Base-by-base conservation (phyloP, 1,140 invertebrate genomes). In the Pseudomyrmex dendroicus region DNA sequence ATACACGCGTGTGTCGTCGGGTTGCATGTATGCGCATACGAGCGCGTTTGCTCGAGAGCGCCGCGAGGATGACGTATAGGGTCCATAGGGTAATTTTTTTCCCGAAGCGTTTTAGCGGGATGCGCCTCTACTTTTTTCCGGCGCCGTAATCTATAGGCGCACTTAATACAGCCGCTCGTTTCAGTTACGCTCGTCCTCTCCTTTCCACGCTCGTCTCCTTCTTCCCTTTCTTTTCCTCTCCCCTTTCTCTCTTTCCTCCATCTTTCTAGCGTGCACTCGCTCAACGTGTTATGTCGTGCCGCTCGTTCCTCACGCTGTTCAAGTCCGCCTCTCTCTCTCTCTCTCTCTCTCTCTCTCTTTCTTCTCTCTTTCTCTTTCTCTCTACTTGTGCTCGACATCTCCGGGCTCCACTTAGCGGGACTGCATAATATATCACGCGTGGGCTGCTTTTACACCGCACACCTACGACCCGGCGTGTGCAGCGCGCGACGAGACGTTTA, bases 81-180 rank as follows among this genome's bases (percentile, higher is more conserved):
- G 83, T 80, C 80, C 89, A 87, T 67, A 80, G 88, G 73, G 78
- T 91, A 85, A 91, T 91, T 92, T 92, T 92, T 93, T 90, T 83
- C 73, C 86, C 63, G 74, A 76, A 82, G 78, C 89, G 86, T 93
- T 93, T 93, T 93, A 93, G 89, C 92, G 91, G 85, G 89, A 83
- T 89, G 56, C 61, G 83, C 82, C 89, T 84, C 77, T 82, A 89
- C 85, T 91, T 92, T 91, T 92, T 86, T 84, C 84, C 54, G 44
- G 82, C 35, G 9, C 78, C 10, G 89, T 94, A 93, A 94, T 94
- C 93, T 94, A 94, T 94, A 91, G 92, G 87, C 92, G 91, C 93
- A 94, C 93, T 94, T 94, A 94, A 93, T 93, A 92, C 93, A 93
- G 91, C 92, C 93, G 93, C 92, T 92, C 90, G 86, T 87, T 84